Base-by-base conservation (phyloP, 1,140 invertebrate genomes). In the Sarcophaga bullata region DNA sequence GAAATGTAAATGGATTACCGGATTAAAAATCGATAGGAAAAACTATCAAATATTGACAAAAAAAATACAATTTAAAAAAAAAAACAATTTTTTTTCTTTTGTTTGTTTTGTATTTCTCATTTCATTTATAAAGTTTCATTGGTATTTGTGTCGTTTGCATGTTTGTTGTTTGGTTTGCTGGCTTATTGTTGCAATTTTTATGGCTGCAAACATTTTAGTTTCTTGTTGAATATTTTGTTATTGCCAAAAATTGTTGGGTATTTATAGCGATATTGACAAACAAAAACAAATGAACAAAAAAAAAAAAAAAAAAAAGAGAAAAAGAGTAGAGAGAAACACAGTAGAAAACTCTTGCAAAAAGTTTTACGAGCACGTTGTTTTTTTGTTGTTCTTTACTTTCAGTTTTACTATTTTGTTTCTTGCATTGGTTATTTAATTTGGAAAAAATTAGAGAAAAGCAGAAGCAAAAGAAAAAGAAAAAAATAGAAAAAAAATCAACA, bases 341-440 rank as follows among this genome's bases (percentile, higher is more conserved):
- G 25, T 11, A 48, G n/a, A 75, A 75, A 8, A 52, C 8, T 78
- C 75, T 17, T 78, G 17, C n/a, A 17, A 78, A 78, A 78, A 78
- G 17, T 78, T 78, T 78, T 68, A 25, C 62, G 62, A 68, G 19
- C 6, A 37, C 25, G 25, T 37, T 37, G 1, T 37, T 37, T 37
- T 37, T n/a, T n/a, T n/a, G n/a, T n/a, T n/a, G n/a, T n/a, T n/a
- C n/a, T n/a, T n/a, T n/a, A n/a, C n/a, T n/a, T 37, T 37, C 25
- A 37, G 62, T 72, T 72, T 72, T 72, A n/a, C n/a, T 72, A 72
- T 73, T 13, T 46, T 73, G 46, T 73, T 73, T 78, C 17, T 50
- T 48, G 75, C 17, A 15, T n/a, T 76, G 52, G 75, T 52, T 78
- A 78, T 52, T 78, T 78, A 78, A 78, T 78, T 78, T 78, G 75